phyloP scores from a whole-genome alignment of 2,113 vertebrate genomes.

The Rhynchopsitta pachyrhyncha region DNA sequence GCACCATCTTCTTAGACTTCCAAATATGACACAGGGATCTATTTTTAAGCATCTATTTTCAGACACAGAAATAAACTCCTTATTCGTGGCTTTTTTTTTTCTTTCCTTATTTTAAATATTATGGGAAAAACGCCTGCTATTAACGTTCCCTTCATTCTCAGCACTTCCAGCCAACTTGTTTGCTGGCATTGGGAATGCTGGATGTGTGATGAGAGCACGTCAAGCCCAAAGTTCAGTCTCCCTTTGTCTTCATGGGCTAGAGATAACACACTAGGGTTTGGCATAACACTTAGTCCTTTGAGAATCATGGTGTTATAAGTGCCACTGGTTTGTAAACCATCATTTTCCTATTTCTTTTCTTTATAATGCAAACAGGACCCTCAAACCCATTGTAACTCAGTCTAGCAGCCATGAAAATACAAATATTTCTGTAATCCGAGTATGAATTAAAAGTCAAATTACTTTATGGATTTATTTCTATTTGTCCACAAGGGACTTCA shows the following conservation, averaged over 20 bases:
- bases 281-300: not conserved
- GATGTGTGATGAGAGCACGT: accelerated
- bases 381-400: not conserved
- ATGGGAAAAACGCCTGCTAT: not conserved
- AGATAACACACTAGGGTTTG: not conserved
- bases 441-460: slow-evolving; percentile 50
- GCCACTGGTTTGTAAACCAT: not conserved
- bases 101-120: not conserved
- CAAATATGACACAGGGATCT: not conserved
- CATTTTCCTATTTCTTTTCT: not conserved
- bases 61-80: slow-evolving; percentile 4
- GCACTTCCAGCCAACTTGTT: not conserved
- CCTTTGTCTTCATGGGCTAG: not conserved
- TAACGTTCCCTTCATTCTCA: not conserved
- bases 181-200: not conserved
- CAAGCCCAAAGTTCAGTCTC: not conserved
- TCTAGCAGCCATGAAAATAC: not conserved
- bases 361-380: not conserved
- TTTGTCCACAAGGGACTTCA: slow-evolving; percentile 42
- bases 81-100: not conserved
- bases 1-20: not conserved
- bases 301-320: not conserved
- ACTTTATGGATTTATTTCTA: slow-evolving; percentile 55
- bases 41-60: slow-evolving; percentile 50
- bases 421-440: slow-evolving; percentile 25